A percentile compares a stretch with the other conserved stretches of the same genome.
phyloP scores from a whole-genome alignment of 2,797 vertebrate genomes.

The Masticophis lateralis region DNA sequence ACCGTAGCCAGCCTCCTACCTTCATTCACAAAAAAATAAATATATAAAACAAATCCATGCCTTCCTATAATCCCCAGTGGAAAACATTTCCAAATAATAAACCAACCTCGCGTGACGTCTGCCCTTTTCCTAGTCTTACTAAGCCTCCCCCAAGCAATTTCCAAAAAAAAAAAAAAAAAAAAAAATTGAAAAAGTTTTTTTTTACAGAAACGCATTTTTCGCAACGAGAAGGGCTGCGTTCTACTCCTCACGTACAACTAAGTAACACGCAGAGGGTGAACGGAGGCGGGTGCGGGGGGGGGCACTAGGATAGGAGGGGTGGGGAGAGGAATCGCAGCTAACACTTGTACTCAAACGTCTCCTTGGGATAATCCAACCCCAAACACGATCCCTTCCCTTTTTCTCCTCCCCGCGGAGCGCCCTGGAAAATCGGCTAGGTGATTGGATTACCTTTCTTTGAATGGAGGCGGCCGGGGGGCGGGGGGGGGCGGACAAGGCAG shows the following conservation, averaged over 20 bases:
- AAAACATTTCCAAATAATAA: neutral
- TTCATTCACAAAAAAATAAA: neutral
- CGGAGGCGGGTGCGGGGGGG: neutral
- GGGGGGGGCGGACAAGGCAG: too few relatives aligned
- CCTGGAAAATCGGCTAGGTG: neutral
- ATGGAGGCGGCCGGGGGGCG: too few relatives aligned
- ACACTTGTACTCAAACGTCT: constrained; percentile 49
- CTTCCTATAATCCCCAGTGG: neutral
- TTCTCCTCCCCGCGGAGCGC: neutral
- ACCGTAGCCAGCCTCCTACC: neutral
- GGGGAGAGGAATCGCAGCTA: constrained; percentile 30
- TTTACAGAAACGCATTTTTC: neutral
- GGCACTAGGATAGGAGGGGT: neutral
- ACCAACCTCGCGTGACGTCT: too few relatives aligned
- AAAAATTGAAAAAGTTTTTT: too few relatives aligned
- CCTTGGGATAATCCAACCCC: constrained; percentile 58
- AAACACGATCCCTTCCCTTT: constrained; percentile 45
- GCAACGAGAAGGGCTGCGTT: constrained; percentile 13
- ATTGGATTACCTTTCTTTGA: neutral
- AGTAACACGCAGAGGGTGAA: neutral
- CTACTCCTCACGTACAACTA: constrained; percentile 18
- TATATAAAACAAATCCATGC: too few relatives aligned
- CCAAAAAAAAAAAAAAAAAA: neutral
- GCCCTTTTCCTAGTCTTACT: neutral
- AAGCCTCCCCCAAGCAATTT: neutral